A percentile compares a stretch with the other conserved stretches of the same genome.
Evolutionary conservation across 2,797 vertebrate species (phyloP).

Genomic region (Prionace glauca): DNA sequence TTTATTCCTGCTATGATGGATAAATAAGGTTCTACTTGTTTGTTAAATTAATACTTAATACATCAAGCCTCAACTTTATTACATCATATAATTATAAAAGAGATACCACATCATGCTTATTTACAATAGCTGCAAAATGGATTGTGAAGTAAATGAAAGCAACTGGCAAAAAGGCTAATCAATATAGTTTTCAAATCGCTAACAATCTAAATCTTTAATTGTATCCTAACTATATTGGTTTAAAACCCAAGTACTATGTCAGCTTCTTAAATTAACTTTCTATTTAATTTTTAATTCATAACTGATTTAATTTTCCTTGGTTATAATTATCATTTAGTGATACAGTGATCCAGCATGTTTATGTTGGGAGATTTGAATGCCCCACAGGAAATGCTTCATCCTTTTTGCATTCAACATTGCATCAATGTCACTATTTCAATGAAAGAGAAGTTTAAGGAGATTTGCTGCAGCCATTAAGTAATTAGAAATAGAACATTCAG

Average conservation of each 20-base stretch:
- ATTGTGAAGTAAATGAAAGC: background rate
- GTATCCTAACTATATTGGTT: slow-evolving; percentile 29
- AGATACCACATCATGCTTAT: background rate
- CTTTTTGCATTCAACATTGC: background rate
- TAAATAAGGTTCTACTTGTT: background rate
- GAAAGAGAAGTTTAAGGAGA: background rate
- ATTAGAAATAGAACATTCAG: background rate
- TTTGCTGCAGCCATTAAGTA: background rate
- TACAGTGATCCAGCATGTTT: slow-evolving; percentile 5
- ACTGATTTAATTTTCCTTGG: slow-evolving; percentile 31
- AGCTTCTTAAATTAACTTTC: slow-evolving; percentile 36
- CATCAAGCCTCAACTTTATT: background rate
- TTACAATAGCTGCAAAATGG: background rate
- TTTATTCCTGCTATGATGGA: background rate
- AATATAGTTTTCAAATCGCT: background rate
- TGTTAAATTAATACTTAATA: background rate
- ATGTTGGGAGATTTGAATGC: slow-evolving; percentile 15
- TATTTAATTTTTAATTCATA: slow-evolving; percentile 36
- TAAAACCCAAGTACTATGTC: slow-evolving; percentile 10
- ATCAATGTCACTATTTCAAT: background rate
- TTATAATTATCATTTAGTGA: slow-evolving; percentile 28
- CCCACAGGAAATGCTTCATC: slow-evolving; percentile 12
- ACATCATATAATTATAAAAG: background rate
- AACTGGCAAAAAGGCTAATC: background rate
- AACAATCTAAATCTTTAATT: slow-evolving; percentile 32